phyloP scores from a whole-genome alignment of 2,797 vertebrate genomes.

The Liasis olivaceus region DNA sequence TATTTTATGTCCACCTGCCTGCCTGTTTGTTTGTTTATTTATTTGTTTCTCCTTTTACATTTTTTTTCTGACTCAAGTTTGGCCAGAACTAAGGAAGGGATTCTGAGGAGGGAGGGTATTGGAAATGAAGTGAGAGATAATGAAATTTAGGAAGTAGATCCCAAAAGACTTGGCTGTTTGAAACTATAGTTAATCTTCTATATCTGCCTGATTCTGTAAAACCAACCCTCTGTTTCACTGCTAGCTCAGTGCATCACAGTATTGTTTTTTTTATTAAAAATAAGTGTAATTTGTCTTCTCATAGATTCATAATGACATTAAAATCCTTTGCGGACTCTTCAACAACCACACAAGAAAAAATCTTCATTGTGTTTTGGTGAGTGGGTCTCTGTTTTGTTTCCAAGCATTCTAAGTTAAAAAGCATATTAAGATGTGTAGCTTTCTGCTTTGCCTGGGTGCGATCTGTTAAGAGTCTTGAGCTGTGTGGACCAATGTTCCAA shows the following conservation, averaged over 20 bases:
- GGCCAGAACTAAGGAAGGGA: not conserved
- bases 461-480: not conserved
- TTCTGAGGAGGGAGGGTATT: not conserved
- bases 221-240: not conserved
- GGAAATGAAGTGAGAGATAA: not conserved
- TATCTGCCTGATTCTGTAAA: not conserved
- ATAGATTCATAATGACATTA: conserved; percentile 86
- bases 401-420: not conserved
- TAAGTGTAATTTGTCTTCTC: conserved; percentile 25
- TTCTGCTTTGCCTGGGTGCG: not conserved
- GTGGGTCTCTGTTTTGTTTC: conserved; percentile 42
- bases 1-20: not conserved
- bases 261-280: not conserved
- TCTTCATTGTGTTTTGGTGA: conserved; percentile 89
- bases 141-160: not conserved
- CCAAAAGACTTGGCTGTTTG: not conserved
- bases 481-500: not conserved
- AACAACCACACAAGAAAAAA: conserved; percentile 79
- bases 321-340: conserved; percentile 80
- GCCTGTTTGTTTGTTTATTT: not conserved
- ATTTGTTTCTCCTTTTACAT: not conserved
- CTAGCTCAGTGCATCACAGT: not conserved
- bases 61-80: not conserved
- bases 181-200: not conserved
- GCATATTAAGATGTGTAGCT: not conserved